Evolutionary conservation across 2,888 invertebrate species (phyloP).

Genomic region (Biston betularia): DNA sequence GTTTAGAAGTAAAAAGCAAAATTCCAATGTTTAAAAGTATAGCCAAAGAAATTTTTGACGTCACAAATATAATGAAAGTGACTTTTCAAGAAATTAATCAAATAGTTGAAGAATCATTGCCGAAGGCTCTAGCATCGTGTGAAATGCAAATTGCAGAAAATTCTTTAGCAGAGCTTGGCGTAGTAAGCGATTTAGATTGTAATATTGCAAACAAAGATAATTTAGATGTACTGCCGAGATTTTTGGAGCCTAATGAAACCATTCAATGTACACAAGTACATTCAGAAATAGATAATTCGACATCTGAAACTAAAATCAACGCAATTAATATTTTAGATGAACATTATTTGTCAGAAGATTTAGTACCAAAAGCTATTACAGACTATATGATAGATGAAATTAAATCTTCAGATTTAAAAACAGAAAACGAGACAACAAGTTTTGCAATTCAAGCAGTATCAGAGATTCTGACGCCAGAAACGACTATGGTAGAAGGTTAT

Average conservation of each 20-base stretch:
- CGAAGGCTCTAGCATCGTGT: neutral
- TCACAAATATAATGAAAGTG: conserved; percentile 49
- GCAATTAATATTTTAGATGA: neutral
- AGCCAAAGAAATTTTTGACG: conserved; percentile 51
- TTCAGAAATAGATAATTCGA: neutral
- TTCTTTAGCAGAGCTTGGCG: neutral
- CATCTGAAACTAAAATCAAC: neutral
- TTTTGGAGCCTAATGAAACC: neutral
- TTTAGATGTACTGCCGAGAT: neutral
- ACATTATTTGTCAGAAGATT: neutral
- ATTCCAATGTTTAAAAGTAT: conserved; percentile 74
- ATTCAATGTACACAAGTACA: neutral
- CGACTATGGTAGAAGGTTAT: neutral
- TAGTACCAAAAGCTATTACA: neutral
- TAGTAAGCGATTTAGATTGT: neutral
- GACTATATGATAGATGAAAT: neutral
- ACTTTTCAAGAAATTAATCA: conserved; percentile 24
- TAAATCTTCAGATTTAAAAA: neutral
- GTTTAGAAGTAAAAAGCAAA: conserved; percentile 76
- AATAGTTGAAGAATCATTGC: neutral
- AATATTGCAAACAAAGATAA: neutral
- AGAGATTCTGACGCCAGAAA: neutral
- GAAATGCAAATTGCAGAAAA: neutral
- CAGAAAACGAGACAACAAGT: neutral
- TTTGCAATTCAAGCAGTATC: neutral